Evolutionary conservation across 2,888 invertebrate genomes (phyloP).

Genomic region (Piscicola geometra): DNA sequence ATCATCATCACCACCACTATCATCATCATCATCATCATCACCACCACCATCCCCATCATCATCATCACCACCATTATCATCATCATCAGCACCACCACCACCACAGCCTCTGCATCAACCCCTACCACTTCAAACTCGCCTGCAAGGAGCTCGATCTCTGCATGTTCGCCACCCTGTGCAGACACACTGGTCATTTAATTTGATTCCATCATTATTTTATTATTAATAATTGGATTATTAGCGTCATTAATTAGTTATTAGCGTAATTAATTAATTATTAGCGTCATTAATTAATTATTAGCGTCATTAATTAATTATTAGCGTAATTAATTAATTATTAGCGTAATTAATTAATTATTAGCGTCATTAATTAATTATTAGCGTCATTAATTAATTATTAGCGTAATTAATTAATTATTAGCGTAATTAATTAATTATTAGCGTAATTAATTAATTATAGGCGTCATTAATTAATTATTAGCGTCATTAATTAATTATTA

Average conservation of each 20-base stretch:
- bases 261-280: not conserved
- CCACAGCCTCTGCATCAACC: slow-evolving; percentile 26
- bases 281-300: too few relatives aligned
- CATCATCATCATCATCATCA: not conserved
- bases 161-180: slow-evolving; percentile 7
- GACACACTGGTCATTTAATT: not conserved
- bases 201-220: not conserved
- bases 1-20: too few relatives aligned
- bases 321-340: not conserved
- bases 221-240: not conserved
- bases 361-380: too few relatives aligned
- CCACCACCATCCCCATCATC: too few relatives aligned
- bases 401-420: too few relatives aligned
- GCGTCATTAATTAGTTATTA: not conserved
- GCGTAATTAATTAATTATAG: too few relatives aligned
- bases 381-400: too few relatives aligned
- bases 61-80: too few relatives aligned
- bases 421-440: too few relatives aligned
- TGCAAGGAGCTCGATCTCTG: slow-evolving; percentile 29
- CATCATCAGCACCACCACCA: not conserved
- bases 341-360: not conserved
- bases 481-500: too few relatives aligned
- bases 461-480: too few relatives aligned
- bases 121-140: slow-evolving; percentile 19
- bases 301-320: too few relatives aligned